A percentile compares a stretch with the other conserved stretches of the same genome.
phyloP scores from a whole-genome alignment of 2,797 vertebrate genomes.

The Galago senegalensis region DNA sequence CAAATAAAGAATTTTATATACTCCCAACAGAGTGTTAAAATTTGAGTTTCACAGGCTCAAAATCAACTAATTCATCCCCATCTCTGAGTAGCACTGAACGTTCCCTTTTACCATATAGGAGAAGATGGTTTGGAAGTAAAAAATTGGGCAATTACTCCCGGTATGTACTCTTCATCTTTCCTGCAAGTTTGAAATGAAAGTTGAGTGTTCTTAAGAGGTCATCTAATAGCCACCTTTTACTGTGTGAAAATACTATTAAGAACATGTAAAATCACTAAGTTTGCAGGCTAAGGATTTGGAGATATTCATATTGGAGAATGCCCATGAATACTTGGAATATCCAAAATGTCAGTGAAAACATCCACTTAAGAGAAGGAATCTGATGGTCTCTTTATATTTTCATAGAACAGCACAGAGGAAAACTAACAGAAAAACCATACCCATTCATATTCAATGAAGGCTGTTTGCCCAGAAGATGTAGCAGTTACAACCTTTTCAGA shows the following conservation, averaged over 20 bases:
- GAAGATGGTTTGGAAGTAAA: background rate
- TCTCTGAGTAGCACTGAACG: background rate
- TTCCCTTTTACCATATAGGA: background rate
- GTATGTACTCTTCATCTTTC: background rate
- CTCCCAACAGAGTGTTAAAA: background rate
- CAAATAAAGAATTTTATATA: background rate
- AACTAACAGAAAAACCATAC: background rate
- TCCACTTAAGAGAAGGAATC: background rate
- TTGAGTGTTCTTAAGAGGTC: background rate
- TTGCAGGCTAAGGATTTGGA: background rate
- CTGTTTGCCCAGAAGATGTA: rapidly evolving
- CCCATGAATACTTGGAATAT: background rate
- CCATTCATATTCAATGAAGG: background rate
- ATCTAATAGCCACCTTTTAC: background rate
- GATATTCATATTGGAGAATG: background rate
- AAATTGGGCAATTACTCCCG: background rate
- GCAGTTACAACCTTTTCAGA: background rate
- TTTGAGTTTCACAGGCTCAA: background rate
- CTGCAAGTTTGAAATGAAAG: background rate
- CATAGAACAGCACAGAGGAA: background rate
- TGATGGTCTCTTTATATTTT: background rate
- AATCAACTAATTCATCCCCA: background rate
- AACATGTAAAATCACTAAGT: background rate
- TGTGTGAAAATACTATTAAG: background rate
- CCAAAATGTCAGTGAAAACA: background rate